phyloP scores from a whole-genome alignment of 2,888 invertebrate genomes.

The Caenorhabditis uteleia region DNA sequence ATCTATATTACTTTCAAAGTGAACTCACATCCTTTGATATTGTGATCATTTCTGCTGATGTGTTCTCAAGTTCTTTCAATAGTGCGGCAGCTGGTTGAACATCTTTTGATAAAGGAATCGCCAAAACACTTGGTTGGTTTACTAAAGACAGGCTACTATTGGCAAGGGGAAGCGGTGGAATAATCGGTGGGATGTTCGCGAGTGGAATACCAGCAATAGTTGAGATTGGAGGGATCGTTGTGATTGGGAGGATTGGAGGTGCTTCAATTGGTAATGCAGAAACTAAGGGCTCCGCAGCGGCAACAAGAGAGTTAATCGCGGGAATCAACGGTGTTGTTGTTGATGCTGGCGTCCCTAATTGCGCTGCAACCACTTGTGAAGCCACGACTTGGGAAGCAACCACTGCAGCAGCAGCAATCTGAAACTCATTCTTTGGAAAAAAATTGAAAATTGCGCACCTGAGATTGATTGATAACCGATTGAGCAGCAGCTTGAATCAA shows the following conservation, averaged over 20 bases:
- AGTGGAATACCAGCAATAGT: not conserved
- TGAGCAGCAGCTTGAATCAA: too few relatives aligned
- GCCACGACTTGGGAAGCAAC: conserved; percentile 47
- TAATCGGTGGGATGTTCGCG: conserved; percentile 5
- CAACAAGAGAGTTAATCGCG: too few relatives aligned
- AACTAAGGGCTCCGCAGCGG: too few relatives aligned
- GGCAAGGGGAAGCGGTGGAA: too few relatives aligned
- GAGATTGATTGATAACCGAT: too few relatives aligned
- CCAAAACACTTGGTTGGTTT: too few relatives aligned
- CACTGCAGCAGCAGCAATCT: conserved; percentile 50
- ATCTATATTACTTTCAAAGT: too few relatives aligned
- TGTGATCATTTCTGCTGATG: conserved; percentile 43
- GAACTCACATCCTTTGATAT: conserved; percentile 43
- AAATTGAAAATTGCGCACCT: not conserved
- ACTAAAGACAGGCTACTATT: too few relatives aligned
- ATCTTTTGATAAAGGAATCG: too few relatives aligned
- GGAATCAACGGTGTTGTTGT: not conserved
- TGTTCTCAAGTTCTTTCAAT: conserved; percentile 15
- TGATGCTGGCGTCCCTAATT: conserved; percentile 2
- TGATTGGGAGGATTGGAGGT: not conserved
- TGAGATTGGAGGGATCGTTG: not conserved
- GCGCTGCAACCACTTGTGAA: conserved; percentile 32
- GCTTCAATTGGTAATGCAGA: too few relatives aligned
- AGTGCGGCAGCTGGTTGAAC: too few relatives aligned
- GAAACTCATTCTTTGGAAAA: too few relatives aligned